These are phyloP conservation scores for Coregonus clupeaformis DNA, from an alignment of 2,113 vertebrate species.

Conservation along the genomic window DNA sequence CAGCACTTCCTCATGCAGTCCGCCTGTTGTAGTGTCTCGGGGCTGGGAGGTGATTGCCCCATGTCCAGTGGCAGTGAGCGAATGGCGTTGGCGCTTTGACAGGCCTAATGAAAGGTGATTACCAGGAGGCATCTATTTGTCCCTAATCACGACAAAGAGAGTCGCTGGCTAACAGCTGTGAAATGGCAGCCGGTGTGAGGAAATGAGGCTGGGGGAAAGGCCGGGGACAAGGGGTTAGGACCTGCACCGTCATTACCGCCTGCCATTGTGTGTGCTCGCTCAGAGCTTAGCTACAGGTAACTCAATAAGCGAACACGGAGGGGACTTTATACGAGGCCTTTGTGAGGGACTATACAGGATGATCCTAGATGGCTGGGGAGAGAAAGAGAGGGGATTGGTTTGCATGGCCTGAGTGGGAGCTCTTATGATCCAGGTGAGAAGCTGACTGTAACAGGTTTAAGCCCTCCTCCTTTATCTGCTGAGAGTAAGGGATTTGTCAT, in stretches of 20 bases:
- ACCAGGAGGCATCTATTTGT: constrained; percentile 79
- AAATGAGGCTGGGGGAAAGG: constrained; percentile 74
- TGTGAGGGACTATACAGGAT: constrained; percentile 55
- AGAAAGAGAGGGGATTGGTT: constrained; percentile 72
- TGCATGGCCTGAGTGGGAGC: constrained; percentile 59
- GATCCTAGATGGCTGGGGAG: constrained; percentile 57
- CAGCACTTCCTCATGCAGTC: constrained; percentile 60
- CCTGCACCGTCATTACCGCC: constrained; percentile 67
- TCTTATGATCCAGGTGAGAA: constrained; percentile 77
- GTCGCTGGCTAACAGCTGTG: constrained; percentile 81
- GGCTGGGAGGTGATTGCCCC: constrained; percentile 49
- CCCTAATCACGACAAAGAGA: constrained; percentile 77
- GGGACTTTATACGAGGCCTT: constrained; percentile 57
- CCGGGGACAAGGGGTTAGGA: constrained; percentile 67
- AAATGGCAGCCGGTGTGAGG: constrained; percentile 71
- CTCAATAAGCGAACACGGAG: constrained; percentile 71
- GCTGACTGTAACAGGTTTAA: constrained; percentile 76
- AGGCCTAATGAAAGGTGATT: constrained; percentile 81
- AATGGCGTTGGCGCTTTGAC: constrained; percentile 68
- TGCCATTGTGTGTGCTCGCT: constrained; percentile 67
- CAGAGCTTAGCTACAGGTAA: constrained; percentile 75
- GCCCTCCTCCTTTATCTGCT: constrained; percentile 62
- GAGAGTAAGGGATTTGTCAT: constrained; percentile 43
- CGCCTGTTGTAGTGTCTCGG: constrained; percentile 19
- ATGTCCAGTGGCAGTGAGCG: constrained; percentile 56